phyloP scores from a whole-genome alignment of 2,113 vertebrate species.

The Sebastes schlegelii region DNA sequence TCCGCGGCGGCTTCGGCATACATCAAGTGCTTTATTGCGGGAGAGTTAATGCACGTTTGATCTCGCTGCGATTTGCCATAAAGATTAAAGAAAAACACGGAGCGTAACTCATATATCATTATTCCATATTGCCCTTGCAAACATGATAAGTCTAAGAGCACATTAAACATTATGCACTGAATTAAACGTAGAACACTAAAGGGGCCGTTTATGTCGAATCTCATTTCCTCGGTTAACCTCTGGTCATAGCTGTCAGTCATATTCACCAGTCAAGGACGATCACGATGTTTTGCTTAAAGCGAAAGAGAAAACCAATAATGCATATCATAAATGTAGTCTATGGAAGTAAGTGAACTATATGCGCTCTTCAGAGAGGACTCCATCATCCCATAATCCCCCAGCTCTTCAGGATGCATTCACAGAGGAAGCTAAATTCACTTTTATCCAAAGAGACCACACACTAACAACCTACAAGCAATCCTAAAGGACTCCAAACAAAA shows the following conservation, averaged over 20 bases:
- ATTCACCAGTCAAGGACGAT: slow-evolving; percentile 46
- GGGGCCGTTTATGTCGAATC: slow-evolving; percentile 57
- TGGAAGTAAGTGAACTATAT: slow-evolving; percentile 25
- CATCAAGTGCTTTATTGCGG: slow-evolving; percentile 77
- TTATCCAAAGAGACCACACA: slow-evolving; percentile 31
- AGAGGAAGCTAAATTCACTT: slow-evolving; percentile 27
- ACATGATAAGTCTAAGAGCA: slow-evolving; percentile 61
- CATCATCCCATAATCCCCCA: slow-evolving; percentile 3
- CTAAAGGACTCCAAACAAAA: slow-evolving; percentile 45
- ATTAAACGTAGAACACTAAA: slow-evolving; percentile 61
- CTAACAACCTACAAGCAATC: slow-evolving; percentile 48
- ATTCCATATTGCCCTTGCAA: slow-evolving; percentile 58
- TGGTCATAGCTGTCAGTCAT: slow-evolving; percentile 58
- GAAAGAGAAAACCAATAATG: slow-evolving; percentile 43
- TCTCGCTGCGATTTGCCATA: slow-evolving; percentile 74
- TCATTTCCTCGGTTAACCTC: slow-evolving; percentile 56
- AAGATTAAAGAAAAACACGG: slow-evolving; percentile 75
- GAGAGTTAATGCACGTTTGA: slow-evolving; percentile 77
- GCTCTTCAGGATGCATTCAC: slow-evolving; percentile 17
- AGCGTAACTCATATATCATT: slow-evolving; percentile 64
- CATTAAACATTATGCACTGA: slow-evolving; percentile 59
- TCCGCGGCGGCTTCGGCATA: slow-evolving; percentile 54
- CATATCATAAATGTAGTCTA: slow-evolving; percentile 8
- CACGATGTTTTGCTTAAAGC: slow-evolving; percentile 22
- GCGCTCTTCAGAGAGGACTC: not conserved